A percentile compares a stretch with the other conserved stretches of the same genome.
Evolutionary conservation across 1,140 invertebrate species (phyloP).

Genomic region (Temnothorax longispinosus): DNA sequence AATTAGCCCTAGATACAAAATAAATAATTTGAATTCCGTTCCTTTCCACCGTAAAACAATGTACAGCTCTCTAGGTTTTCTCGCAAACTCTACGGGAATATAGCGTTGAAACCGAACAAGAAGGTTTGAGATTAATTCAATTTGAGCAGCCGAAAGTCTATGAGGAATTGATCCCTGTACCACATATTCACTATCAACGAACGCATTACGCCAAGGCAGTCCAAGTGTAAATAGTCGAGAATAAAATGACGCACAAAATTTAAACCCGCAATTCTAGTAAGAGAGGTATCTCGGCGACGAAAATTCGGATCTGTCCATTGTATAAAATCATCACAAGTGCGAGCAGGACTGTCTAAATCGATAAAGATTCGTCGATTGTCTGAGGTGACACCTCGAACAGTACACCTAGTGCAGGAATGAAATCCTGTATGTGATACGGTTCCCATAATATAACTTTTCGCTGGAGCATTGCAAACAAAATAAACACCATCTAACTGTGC

Average conservation of each 20-base stretch:
- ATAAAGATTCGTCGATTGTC: conserved; percentile 19
- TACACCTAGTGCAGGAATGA: conserved; percentile 12
- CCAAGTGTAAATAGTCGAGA: conserved; percentile 10
- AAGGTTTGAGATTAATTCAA: neutral
- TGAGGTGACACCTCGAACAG: neutral
- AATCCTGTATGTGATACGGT: conserved; percentile 19
- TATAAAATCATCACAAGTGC: neutral
- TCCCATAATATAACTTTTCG: conserved; percentile 25
- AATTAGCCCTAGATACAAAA: conserved; percentile 7
- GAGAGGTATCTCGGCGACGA: conserved; percentile 3
- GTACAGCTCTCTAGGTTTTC: neutral
- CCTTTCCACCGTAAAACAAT: conserved; percentile 22
- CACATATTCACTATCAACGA: conserved; percentile 10
- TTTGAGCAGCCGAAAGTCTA: conserved; percentile 6
- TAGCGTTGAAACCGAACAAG: conserved; percentile 1
- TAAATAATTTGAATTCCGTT: conserved; percentile 3
- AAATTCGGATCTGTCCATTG: conserved; percentile 9
- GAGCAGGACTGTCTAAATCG: conserved; percentile 25
- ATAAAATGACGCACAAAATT: conserved; percentile 14
- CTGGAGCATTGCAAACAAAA: conserved; percentile 25
- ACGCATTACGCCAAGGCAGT: conserved; percentile 21
- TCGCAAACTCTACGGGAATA: neutral
- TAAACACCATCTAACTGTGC: neutral
- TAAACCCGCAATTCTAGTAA: conserved; percentile 7
- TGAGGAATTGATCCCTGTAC: conserved; percentile 15